Conservation (phyloP, 2,113 vertebrate genomes). For the Hystrix cristata region DNA sequence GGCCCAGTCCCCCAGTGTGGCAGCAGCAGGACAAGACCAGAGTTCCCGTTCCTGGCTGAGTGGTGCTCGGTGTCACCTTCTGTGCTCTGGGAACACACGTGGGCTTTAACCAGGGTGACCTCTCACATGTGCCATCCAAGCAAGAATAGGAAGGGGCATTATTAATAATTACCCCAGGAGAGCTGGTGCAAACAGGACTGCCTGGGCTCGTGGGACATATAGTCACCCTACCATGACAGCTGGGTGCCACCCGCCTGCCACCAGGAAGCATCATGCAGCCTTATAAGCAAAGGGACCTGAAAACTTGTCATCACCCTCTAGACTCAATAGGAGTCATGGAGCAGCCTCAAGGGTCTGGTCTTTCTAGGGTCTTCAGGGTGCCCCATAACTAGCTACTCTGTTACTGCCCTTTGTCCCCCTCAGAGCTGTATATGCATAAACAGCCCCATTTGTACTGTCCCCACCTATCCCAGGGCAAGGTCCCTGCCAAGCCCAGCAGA, state of each 20-base stretch:
- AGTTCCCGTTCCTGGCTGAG: background rate
- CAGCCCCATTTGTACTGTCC: background rate
- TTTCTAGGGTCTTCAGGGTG: background rate
- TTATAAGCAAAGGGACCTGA: background rate
- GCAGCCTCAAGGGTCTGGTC: background rate
- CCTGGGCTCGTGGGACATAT: background rate
- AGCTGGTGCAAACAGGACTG: conserved; percentile 32
- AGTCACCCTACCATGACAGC: conserved; percentile 23
- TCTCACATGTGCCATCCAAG: background rate
- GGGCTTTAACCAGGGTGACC: background rate
- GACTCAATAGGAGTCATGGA: background rate
- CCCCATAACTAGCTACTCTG: background rate
- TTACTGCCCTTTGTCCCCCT: background rate
- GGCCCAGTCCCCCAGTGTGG: background rate
- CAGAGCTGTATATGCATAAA: conserved; percentile 35
- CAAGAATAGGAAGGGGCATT: background rate
- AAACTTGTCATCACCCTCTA: background rate
- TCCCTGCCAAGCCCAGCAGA: background rate
- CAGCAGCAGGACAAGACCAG: background rate
- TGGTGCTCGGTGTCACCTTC: background rate
- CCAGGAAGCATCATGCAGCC: background rate
- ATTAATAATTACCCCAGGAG: conserved; percentile 69
- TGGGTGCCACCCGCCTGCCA: background rate
- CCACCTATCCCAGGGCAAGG: background rate
- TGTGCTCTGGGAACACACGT: background rate